phyloP scores from a whole-genome alignment of 2,113 vertebrate genomes.

The Indri indri region DNA sequence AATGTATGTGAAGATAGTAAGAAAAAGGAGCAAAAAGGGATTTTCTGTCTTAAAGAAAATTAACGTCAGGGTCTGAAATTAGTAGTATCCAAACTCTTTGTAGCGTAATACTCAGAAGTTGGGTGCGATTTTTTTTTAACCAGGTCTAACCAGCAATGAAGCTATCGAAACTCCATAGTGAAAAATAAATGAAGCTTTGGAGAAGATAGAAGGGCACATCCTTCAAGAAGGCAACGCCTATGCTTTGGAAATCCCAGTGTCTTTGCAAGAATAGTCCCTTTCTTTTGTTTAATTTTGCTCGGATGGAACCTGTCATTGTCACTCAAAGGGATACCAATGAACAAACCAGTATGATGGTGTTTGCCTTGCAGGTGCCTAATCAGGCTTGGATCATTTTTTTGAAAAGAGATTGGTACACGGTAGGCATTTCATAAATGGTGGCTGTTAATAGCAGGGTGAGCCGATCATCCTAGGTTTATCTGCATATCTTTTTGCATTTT shows the following conservation, averaged over 20 bases:
- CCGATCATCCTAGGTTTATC: background rate
- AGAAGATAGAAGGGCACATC: background rate
- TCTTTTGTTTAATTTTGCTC: background rate
- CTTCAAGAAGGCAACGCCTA: background rate
- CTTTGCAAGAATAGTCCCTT: background rate
- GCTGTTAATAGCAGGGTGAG: background rate
- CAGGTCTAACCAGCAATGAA: background rate
- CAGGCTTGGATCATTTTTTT: background rate
- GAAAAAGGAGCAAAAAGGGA: background rate
- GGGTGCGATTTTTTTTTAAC: background rate
- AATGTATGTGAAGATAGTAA: background rate
- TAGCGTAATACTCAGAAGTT: background rate
- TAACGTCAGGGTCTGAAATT: background rate
- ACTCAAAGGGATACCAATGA: background rate
- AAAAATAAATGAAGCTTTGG: background rate
- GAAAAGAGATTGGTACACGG: background rate
- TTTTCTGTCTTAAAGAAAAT: background rate
- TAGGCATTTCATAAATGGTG: background rate
- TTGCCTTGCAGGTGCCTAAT: background rate
- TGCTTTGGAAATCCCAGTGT: background rate
- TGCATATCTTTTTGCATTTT: background rate
- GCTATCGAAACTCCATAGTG: background rate
- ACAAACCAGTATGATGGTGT: background rate
- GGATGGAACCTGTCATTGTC: background rate
- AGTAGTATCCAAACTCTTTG: background rate